These are phyloP conservation scores for Ichneumon xanthorius DNA, from an alignment of 2,888 invertebrate species.

Conservation along the genomic window DNA sequence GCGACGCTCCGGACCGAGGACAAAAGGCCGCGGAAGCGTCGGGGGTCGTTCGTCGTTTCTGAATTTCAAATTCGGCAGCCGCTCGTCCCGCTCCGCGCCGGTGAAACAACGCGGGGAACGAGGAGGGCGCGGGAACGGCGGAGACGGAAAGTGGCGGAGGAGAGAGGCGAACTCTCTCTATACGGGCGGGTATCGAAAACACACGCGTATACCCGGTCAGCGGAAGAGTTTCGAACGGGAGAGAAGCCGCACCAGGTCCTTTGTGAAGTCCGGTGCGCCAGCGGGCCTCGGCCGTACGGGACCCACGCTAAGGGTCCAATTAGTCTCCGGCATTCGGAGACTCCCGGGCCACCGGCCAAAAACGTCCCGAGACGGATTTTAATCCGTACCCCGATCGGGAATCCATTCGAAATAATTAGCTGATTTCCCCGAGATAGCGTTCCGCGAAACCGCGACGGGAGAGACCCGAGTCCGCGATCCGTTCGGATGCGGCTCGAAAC, in stretches of 20 bases:
- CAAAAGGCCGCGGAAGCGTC: constrained; percentile 73
- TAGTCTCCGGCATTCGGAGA: constrained; percentile 84
- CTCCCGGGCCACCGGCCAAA: constrained; percentile 80
- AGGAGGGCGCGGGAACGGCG: constrained; percentile 20
- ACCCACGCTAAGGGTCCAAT: constrained; percentile 82
- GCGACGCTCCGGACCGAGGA: constrained; percentile 62
- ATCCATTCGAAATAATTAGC: constrained; percentile 85
- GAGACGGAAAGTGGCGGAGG: constrained; percentile 58
- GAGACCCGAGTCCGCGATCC: constrained; percentile 5
- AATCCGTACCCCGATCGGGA: constrained; percentile 82
- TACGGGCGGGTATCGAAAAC: background rate
- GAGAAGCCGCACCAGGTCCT: constrained; percentile 43
- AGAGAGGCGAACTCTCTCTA: constrained; percentile 24
- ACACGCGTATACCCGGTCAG: background rate
- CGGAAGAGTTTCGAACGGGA: constrained; percentile 16
- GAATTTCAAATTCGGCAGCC: constrained; percentile 83
- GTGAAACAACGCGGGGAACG: constrained; percentile 34
- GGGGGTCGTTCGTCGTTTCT: constrained; percentile 75
- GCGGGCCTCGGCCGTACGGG: constrained; percentile 73
- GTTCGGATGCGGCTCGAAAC: constrained; percentile 19
- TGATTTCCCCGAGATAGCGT: constrained; percentile 82
- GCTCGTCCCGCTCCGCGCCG: constrained; percentile 40
- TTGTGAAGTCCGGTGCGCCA: constrained; percentile 54
- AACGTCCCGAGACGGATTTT: constrained; percentile 80
- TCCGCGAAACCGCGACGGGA: constrained; percentile 70